These are phyloP conservation scores for Epinephelus awoara DNA, from an alignment of 2,797 vertebrate genomes.

Conservation along the genomic window DNA sequence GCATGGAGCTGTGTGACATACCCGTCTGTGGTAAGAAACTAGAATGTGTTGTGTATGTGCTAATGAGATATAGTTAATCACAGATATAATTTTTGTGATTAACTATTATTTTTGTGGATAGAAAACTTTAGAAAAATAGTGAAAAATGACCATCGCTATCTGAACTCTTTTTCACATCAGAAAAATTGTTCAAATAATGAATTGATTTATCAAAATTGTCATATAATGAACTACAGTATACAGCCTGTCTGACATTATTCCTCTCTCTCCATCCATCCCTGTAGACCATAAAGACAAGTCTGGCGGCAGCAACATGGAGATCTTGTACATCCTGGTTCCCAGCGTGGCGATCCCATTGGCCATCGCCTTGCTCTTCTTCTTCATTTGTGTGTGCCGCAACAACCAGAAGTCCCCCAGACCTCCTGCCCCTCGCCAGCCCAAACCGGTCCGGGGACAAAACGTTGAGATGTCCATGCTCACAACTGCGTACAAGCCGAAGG, in stretches of 20 bases:
- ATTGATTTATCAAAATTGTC: neutral
- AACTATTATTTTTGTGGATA: neutral
- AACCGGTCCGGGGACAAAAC: conserved; percentile 95
- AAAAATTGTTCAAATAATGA: neutral
- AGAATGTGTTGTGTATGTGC: neutral
- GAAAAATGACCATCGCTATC: neutral
- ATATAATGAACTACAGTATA: neutral
- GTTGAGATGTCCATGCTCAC: conserved; percentile 99
- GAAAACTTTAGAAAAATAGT: neutral
- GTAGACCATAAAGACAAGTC: conserved; percentile 92
- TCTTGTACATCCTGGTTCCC: conserved; percentile 97
- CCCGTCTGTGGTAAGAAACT: conserved; percentile 91
- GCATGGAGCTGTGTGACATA: conserved; percentile 95
- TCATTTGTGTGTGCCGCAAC: conserved; percentile 98
- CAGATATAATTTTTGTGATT: no score
- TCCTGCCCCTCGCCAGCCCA: conserved; percentile 91
- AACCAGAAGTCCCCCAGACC: conserved; percentile 94
- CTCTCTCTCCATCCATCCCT: conserved; percentile 14
- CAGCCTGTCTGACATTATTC: neutral
- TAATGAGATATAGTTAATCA: no score
- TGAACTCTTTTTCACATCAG: neutral
- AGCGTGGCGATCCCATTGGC: conserved; percentile 96
- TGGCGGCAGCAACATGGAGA: conserved; percentile 92
- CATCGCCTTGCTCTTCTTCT: conserved; percentile 96
- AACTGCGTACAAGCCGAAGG: conserved; percentile 95